Percentiles rank a stretch among this genome's conserved stretches.
Conservation (phyloP, 1,140 invertebrate genomes). For the Hycleus phaleratus region DNA sequence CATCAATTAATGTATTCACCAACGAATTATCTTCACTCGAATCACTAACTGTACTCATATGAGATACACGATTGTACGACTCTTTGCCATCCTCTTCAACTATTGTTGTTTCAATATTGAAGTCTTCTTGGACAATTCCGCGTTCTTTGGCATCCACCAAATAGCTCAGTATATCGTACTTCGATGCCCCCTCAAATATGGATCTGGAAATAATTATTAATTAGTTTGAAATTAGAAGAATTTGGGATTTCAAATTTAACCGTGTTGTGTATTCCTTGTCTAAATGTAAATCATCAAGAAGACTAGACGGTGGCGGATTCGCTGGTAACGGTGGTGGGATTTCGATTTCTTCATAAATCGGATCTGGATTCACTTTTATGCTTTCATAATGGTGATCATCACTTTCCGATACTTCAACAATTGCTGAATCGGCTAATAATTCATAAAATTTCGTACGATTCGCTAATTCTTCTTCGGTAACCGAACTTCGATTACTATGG, state of each 20-base stretch:
- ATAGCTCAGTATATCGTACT: constrained; percentile 82
- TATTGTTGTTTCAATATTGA: constrained; percentile 46
- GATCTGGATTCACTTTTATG: constrained; percentile 62
- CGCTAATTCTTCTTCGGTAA: constrained; percentile 49
- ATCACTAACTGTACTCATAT: constrained; percentile 55
- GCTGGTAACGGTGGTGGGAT: constrained; percentile 68
- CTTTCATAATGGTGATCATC: constrained; percentile 71
- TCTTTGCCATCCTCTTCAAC: constrained; percentile 50
- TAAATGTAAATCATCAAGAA: constrained; percentile 50
- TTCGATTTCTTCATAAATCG: constrained; percentile 84
- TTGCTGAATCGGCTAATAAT: constrained; percentile 55
- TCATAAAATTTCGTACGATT: constrained; percentile 61
- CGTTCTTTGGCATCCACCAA: constrained; percentile 76
- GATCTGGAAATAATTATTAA: constrained; percentile 43
- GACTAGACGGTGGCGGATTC: constrained; percentile 57
- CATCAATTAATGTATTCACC: constrained; percentile 45
- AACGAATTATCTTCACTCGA: constrained; percentile 62
- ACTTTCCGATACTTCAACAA: constrained; percentile 52
- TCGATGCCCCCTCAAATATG: constrained; percentile 77
- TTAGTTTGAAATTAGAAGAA: not conserved
- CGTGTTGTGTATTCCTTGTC: constrained; percentile 50
- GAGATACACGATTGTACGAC: constrained; percentile 43
- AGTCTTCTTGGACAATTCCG: constrained; percentile 56
- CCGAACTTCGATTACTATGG: constrained; percentile 42
- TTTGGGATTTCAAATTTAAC: constrained; percentile 24